Evolutionary conservation across 2,888 invertebrate genomes (phyloP).

Genomic region (Dynastes maya): DNA sequence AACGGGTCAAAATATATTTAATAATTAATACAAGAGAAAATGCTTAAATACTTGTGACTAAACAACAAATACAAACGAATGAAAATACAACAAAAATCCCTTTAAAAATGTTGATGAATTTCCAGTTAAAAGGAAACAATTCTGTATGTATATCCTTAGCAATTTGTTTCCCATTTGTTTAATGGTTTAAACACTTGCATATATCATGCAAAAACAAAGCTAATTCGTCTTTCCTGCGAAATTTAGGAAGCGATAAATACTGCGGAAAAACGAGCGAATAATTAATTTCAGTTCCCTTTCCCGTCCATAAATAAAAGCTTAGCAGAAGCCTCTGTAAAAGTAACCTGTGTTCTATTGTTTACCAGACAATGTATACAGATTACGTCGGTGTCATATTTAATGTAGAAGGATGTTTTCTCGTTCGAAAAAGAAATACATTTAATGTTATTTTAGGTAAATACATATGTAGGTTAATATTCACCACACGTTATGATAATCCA

Average conservation of each 20-base stretch:
- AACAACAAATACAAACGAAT: too few relatives aligned
- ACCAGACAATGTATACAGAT: constrained; percentile 1
- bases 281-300: constrained; percentile 17
- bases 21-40: too few relatives aligned
- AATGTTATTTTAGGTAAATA: constrained; percentile 5
- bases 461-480: constrained; percentile 22
- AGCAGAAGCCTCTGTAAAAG: background rate
- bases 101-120: too few relatives aligned
- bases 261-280: constrained; percentile 7
- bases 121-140: too few relatives aligned
- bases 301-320: constrained; percentile 6
- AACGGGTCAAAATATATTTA: too few relatives aligned
- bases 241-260: background rate
- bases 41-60: too few relatives aligned
- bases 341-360: constrained; percentile 20
- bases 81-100: too few relatives aligned
- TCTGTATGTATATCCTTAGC: too few relatives aligned
- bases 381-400: constrained; percentile 19
- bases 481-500: constrained; percentile 22
- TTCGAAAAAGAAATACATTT: background rate
- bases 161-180: too few relatives aligned
- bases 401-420: constrained; percentile 4
- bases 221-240: background rate
- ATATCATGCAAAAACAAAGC: constrained; percentile 1
- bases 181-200: background rate